These are phyloP conservation scores for Oceanites oceanicus DNA, from an alignment of 2,113 vertebrate species.

Conservation along the genomic window DNA sequence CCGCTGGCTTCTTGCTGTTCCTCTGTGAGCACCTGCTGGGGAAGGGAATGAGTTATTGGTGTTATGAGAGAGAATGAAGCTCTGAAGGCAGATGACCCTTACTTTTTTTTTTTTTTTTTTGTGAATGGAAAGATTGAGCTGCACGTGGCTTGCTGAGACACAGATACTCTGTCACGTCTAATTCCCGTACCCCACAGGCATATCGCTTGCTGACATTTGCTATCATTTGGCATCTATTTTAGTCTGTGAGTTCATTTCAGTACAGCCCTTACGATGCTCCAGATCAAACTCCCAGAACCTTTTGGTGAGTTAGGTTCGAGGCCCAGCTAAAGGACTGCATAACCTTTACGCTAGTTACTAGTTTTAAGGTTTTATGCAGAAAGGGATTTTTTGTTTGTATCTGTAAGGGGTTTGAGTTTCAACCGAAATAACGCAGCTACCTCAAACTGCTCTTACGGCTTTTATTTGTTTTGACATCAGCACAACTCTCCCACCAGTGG, in stretches of 20 bases:
- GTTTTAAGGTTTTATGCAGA: background rate
- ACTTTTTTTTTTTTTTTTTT: background rate
- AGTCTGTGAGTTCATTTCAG: background rate
- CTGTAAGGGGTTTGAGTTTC: background rate
- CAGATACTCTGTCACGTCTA: background rate
- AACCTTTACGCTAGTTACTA: background rate
- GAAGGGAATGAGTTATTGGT: background rate
- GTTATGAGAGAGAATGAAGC: background rate
- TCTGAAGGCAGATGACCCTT: background rate
- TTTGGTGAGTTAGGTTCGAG: background rate
- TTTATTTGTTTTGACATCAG: background rate
- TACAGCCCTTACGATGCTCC: background rate
- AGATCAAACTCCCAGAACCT: background rate
- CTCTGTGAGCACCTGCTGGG: conserved; percentile 31
- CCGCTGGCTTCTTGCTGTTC: background rate
- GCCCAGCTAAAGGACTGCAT: background rate
- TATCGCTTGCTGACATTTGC: background rate
- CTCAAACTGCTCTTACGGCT: background rate
- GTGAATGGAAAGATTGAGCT: background rate
- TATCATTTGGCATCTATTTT: background rate
- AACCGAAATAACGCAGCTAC: background rate
- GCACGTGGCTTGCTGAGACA: background rate
- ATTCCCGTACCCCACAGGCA: background rate
- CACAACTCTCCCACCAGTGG: background rate
- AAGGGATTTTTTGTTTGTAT: background rate